Evolutionary conservation across 2,797 vertebrate species (phyloP), one percentile per base, ranked within the genome.

Genomic region (Spheniscus humboldti): DNA sequence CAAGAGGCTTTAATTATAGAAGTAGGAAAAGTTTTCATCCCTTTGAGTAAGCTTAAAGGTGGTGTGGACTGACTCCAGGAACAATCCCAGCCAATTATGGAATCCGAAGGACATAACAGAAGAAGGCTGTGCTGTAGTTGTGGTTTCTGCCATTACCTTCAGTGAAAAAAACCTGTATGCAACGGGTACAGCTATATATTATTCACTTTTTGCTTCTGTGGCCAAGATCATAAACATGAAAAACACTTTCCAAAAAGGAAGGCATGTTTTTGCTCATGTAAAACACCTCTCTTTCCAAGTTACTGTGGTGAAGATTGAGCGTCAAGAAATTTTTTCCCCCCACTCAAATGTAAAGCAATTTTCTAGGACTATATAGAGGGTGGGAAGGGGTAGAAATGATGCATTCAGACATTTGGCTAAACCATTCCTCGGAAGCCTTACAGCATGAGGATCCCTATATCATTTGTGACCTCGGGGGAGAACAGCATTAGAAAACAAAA

Each of bases 121-220:
- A 88, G 87, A 47, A 63, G 33, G n/a, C 17, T 73, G 14, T 67
- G n/a, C 48, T 71, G 23, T 75, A 64, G 30, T 25, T 82, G 55
- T 66, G 41, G 43, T 93, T 95, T 92, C 86, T 92, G 37, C 62
- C n/a, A 23, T 80, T 92, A 82, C 22, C 30, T 81, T 86, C 94
- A 80, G 37, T 69, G 56, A 84, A 95, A 94, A 64, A 45, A 27
- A 0, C 2, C 20, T 17, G 8, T 14, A 18, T 55, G 43, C 43
- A 80, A 37, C 0, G 8, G 24, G 30, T 78, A 53, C 35, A 52
- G 55, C 79, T 24, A 66, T 35, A 33, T 76, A 60, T 81, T 41
- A 85, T 66, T 72, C 37, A 63, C 24, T 37, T 74, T 93, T 92
- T 72, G 53, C 48, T 79, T 93, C 73, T 84, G 56, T 2, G 20